phyloP scores from a whole-genome alignment of 2,113 vertebrate species.

The Xenopus tropicalis region DNA sequence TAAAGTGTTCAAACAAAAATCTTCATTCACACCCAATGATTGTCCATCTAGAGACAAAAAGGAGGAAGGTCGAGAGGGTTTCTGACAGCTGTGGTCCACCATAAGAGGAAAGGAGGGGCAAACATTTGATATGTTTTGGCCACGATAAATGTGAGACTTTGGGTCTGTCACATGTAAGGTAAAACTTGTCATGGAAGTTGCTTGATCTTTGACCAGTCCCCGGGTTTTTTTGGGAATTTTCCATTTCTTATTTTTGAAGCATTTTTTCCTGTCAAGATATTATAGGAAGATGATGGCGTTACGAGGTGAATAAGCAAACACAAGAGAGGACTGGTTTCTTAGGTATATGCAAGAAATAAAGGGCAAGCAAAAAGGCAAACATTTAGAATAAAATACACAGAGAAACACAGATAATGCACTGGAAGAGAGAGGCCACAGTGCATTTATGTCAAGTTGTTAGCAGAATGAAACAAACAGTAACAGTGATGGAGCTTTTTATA shows the following conservation, averaged over 20 bases:
- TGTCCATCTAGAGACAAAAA: neutral
- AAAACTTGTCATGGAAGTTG: slow-evolving; percentile 39
- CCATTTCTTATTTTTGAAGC: neutral
- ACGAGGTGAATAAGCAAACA: neutral
- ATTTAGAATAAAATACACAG: neutral
- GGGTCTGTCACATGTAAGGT: neutral
- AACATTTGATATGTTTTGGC: neutral
- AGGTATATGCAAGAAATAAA: too few relatives aligned
- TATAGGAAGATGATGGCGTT: neutral
- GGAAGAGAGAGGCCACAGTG: too few relatives aligned
- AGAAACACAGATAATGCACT: neutral
- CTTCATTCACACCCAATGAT: slow-evolving; percentile 6
- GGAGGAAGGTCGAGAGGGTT: neutral
- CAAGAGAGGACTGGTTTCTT: too few relatives aligned
- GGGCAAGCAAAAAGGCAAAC: neutral
- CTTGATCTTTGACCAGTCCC: slow-evolving; percentile 24
- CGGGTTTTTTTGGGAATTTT: neutral
- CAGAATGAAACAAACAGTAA: too few relatives aligned
- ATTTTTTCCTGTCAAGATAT: slow-evolving; percentile 14
- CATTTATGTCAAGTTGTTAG: too few relatives aligned
- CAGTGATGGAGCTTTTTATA: too few relatives aligned
- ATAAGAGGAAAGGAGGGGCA: neutral
- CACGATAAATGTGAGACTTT: neutral
- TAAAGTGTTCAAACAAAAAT: neutral
- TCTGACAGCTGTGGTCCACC: neutral